Base-by-base conservation (phyloP, 2,888 invertebrate genomes). In the Oscheius sp. region DNA sequence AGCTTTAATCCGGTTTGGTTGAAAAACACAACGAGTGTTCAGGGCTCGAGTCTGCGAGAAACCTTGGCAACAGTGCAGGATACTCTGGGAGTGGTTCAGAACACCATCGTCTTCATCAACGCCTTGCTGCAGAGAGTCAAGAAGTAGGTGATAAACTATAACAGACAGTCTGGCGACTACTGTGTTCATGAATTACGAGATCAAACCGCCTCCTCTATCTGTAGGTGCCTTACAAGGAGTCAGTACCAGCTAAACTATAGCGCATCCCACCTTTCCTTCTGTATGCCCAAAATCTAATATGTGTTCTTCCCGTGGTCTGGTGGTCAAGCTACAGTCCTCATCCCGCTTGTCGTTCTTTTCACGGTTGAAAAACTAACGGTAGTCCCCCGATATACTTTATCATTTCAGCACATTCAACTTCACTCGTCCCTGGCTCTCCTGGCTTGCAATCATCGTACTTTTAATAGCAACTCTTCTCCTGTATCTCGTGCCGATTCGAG, bases 51-150 rank as follows among this genome's bases (percentile, higher is more conserved):
- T 42, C 93, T 89, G 93, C 93, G 77, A 10, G 80, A 79, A 48
- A 72, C 80, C 1, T 29, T 80, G 4, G 71, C 57, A 90, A 94
- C 96, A 2, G 95, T 98, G 84, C 97, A 98, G 90, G 98, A 99
- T 90, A 96, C 97, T 2, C 96, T 97, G 29, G 94, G 96, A 88
- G 94, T 94, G 73, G 96, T 99, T 2, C 98, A 99, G 90, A 96
- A 97, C 87, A 94, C 94, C 0, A 94, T 98, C 76, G 97, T 97
- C 35, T 94, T 94, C 89, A 93, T 96, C 77, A 96, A 96, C 9
- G 94, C 95, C n/a, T 91, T 97, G 76, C 94, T 95, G 80, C 97
- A 98, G 91, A 93, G 94, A 89, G 93, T 96, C 73, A 95, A 95
- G 92, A 98, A 98, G 96, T 96, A 13, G 2, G 78, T 66, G 47